Evolutionary conservation across 1,140 invertebrate genomes (phyloP), one percentile per base, ranked within the genome.

Genomic region (Lepidurus packardi): DNA sequence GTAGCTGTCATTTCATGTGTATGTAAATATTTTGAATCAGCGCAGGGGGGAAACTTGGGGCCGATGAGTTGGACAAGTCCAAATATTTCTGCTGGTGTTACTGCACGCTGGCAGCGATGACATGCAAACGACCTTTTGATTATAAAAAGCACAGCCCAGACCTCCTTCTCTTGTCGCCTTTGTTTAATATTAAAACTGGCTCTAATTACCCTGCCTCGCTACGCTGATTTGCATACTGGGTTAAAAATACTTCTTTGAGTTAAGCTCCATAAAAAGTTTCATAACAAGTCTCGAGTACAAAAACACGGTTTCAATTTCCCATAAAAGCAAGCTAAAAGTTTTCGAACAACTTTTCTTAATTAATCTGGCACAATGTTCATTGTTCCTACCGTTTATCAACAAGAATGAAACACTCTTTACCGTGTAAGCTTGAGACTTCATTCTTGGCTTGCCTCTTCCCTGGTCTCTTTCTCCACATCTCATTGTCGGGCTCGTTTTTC

Each of bases 21-120:
- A 65, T 65, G 13, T 65, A 65, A 65, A 65, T 65, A 65, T 65
- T 65, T 65, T 65, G 53, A 65, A 65, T 65, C 53, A 65, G 53
- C 16, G 53, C 53, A 65, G 53, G 53, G 34, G 34, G 34, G 34
- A 34, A 34, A 34, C 34, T 34, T 34, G 34, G 34, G 53, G 1
- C 53, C 7, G 53, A 65, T 65, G 53, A 65, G 53, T 65, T 13
- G 53, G 53, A 65, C 53, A 65, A 13, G 53, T 65, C 53, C 53
- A 65, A 65, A 65, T 65, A 65, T 65, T 65, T 65, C 53, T 65
- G 13, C 53, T 65, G 53, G 53, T 65, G 53, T 65, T 65, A 65
- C 13, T 65, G 53, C 53, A 65, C 53, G 53, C 53, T 65, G 53
- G 53, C 53, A 65, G 53, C 21, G 53, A 65, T 65, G 53, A 65